Evolutionary conservation across 2,888 invertebrate genomes (phyloP).

Genomic region (Tribolium freemani): DNA sequence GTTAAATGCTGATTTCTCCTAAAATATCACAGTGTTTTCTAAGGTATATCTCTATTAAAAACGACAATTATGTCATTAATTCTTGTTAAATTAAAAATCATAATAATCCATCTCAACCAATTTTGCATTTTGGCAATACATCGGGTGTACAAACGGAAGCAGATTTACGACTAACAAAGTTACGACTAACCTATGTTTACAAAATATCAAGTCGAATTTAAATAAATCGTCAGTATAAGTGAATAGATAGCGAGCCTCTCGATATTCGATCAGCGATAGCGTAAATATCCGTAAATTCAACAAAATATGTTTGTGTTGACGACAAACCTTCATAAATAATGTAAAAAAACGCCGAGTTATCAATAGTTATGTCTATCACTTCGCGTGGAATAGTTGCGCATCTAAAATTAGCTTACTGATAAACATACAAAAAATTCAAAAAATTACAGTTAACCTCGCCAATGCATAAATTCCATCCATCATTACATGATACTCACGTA

Average conservation of each 20-base stretch:
- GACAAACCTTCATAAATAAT: constrained; percentile 24
- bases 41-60: too few species aligned
- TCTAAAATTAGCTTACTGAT: constrained; percentile 24
- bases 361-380: constrained; percentile 25
- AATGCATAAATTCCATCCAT: constrained; percentile 2
- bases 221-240: not conserved
- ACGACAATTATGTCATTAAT: too few species aligned
- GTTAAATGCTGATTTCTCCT: too few species aligned
- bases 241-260: too few species aligned
- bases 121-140: too few species aligned
- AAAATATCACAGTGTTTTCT: too few species aligned
- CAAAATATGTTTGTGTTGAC: constrained; percentile 29
- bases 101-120: too few species aligned
- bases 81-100: too few species aligned
- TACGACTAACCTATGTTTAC: not conserved
- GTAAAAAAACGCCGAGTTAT: constrained; percentile 20
- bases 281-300: constrained; percentile 13
- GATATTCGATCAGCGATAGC: constrained; percentile 14
- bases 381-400: constrained; percentile 23
- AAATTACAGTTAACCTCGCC: constrained; percentile 1
- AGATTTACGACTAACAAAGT: not conserved
- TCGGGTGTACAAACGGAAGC: too few species aligned
- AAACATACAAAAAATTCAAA: constrained; percentile 13
- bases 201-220: not conserved
- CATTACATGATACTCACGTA: not conserved